A percentile compares a stretch with the other conserved stretches of the same genome.
These are phyloP conservation scores for Stenoptilia bipunctidactyla DNA, from an alignment of 2,888 invertebrate genomes.

Conservation along the genomic window DNA sequence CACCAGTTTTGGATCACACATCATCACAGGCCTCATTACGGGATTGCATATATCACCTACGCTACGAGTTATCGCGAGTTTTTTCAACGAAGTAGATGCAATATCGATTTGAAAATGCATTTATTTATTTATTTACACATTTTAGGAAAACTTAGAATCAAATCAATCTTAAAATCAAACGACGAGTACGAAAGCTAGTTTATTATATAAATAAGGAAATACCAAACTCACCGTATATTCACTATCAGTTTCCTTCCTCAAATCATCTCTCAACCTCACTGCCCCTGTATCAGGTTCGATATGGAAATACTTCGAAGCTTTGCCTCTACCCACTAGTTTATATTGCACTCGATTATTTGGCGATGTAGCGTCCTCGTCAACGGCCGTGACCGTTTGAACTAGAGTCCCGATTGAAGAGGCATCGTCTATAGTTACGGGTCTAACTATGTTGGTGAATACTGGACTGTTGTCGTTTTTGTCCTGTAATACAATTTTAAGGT, in stretches of 20 bases:
- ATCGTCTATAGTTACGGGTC: conserved; percentile 87
- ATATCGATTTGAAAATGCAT: too few relatives aligned
- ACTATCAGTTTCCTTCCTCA: conserved; percentile 87
- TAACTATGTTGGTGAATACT: conserved; percentile 85
- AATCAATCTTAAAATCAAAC: too few relatives aligned
- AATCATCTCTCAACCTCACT: conserved; percentile 83
- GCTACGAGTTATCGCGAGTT: too few relatives aligned
- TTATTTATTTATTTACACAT: too few relatives aligned
- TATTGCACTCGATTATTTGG: conserved; percentile 86
- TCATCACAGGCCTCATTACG: too few relatives aligned
- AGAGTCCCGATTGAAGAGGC: conserved; percentile 85
- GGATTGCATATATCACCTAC: too few relatives aligned
- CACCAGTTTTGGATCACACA: too few relatives aligned
- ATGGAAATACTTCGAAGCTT: conserved; percentile 87
- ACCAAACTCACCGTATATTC: conserved; percentile 81
- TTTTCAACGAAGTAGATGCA: too few relatives aligned
- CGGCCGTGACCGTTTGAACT: conserved; percentile 83
- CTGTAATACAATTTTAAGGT: conserved; percentile 54
- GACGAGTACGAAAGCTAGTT: too few relatives aligned
- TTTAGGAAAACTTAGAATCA: too few relatives aligned
- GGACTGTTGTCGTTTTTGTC: conserved; percentile 92
- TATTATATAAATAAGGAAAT: neutral
- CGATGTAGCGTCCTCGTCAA: conserved; percentile 86
- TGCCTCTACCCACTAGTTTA: conserved; percentile 85
- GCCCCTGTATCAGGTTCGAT: conserved; percentile 88